These are phyloP conservation scores for Petrocephalus schoutedeni DNA, from an alignment of 2,797 vertebrate species.

Conservation along the genomic window DNA sequence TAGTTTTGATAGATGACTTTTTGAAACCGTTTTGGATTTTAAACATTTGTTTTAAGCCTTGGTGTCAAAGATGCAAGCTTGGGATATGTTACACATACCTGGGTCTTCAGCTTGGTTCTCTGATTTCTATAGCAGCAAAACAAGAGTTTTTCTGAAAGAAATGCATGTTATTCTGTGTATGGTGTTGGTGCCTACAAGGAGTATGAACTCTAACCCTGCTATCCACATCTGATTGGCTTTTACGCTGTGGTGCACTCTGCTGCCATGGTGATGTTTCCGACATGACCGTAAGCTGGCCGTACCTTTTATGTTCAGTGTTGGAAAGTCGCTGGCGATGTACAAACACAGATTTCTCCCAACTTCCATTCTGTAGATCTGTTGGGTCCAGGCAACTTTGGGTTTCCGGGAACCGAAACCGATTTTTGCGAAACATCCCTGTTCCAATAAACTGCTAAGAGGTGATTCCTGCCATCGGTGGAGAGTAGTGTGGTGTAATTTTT, in stretches of 20 bases:
- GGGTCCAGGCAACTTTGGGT: slow-evolving; percentile 32
- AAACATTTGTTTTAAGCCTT: neutral
- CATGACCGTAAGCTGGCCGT: slow-evolving; percentile 22
- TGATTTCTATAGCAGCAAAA: slow-evolving; percentile 58
- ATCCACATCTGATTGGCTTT: slow-evolving; percentile 68
- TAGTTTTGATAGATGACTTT: neutral
- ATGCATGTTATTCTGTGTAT: slow-evolving; percentile 59
- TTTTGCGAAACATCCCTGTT: slow-evolving; percentile 33
- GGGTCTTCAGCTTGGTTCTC: neutral
- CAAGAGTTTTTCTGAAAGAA: slow-evolving; percentile 74
- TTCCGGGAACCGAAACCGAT: slow-evolving; percentile 2
- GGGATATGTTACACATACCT: neutral
- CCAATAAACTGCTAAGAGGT: slow-evolving; percentile 33
- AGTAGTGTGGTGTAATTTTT: slow-evolving; percentile 22
- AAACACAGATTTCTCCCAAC: slow-evolving; percentile 16
- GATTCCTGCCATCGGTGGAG: slow-evolving; percentile 23
- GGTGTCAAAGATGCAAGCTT: neutral
- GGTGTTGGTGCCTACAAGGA: slow-evolving; percentile 61
- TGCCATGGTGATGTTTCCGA: slow-evolving; percentile 2
- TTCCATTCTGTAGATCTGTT: slow-evolving; percentile 36
- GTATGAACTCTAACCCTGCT: slow-evolving; percentile 77
- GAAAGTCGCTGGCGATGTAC: slow-evolving; percentile 31
- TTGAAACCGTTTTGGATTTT: neutral
- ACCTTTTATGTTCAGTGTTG: slow-evolving; percentile 26
- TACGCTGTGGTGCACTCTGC: slow-evolving; percentile 43